These are phyloP conservation scores for Metopolophium dirhodum DNA, from an alignment of 1,140 invertebrate species.

Conservation along the genomic window DNA sequence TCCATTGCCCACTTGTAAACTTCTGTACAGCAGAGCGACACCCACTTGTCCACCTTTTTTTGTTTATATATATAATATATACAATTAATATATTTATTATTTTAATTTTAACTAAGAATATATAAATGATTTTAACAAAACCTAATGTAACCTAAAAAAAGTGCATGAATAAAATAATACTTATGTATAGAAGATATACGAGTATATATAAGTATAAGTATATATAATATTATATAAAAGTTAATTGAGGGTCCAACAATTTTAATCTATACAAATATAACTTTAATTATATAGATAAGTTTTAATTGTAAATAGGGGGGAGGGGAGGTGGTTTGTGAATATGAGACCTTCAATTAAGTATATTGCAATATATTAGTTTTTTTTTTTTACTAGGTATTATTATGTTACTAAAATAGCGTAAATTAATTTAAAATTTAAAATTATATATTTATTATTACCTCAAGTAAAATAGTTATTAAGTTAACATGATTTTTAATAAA, in stretches of 20 bases:
- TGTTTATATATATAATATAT: too few species aligned
- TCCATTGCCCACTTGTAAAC: too few species aligned
- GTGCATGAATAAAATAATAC: neutral
- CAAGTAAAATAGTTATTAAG: too few species aligned
- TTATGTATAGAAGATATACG: neutral
- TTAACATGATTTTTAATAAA: too few species aligned
- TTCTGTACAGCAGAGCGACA: too few species aligned
- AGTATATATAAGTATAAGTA: too few species aligned
- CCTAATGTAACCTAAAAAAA: neutral
- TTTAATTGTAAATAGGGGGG: neutral
- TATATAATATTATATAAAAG: too few species aligned
- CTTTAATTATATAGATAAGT: neutral
- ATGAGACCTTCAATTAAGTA: neutral
- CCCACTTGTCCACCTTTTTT: too few species aligned
- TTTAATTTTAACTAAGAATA: neutral
- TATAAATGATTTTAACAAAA: neutral
- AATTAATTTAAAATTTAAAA: neutral
- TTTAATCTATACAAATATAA: neutral
- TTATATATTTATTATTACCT: too few species aligned
- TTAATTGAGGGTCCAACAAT: neutral
- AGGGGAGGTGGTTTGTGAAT: neutral
- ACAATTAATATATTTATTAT: neutral
- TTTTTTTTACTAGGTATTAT: neutral
- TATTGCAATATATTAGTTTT: neutral
- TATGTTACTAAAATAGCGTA: neutral